phyloP scores from a whole-genome alignment of 1,140 invertebrate genomes.

The Drosophila obscura region DNA sequence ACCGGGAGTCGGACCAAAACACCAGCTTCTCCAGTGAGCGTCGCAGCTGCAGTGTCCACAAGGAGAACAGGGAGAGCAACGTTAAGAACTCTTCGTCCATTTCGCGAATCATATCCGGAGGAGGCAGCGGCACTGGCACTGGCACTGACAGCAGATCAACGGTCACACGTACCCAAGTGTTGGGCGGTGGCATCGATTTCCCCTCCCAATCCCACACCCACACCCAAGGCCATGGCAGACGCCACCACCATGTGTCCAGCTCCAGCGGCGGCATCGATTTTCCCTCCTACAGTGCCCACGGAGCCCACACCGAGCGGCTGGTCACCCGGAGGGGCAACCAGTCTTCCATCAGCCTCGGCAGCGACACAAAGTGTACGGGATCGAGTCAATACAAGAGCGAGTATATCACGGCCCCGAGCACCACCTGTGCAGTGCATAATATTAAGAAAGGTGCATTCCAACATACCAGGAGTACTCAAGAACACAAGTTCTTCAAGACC shows the following conservation, averaged over 20 bases:
- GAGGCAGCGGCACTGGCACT: constrained; percentile 22
- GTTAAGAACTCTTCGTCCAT: constrained; percentile 58
- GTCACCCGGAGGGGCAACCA: constrained; percentile 87
- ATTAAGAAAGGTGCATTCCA: constrained; percentile 91
- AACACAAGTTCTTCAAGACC: constrained; percentile 92
- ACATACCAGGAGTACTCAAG: constrained; percentile 91
- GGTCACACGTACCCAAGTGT: constrained; percentile 87
- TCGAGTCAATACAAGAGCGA: constrained; percentile 91
- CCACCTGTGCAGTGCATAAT: constrained; percentile 91
- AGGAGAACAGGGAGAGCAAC: constrained; percentile 84
- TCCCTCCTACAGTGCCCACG: constrained; percentile 57
- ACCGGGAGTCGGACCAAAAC: constrained; percentile 83
- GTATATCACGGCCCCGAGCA: constrained; percentile 87
- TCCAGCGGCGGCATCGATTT: constrained; percentile 69
- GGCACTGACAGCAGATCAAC: constrained; percentile 64
- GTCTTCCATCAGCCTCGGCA: constrained; percentile 89
- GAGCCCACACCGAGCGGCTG: constrained; percentile 78
- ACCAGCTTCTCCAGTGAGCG: constrained; percentile 85
- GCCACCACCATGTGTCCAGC: constrained; percentile 58
- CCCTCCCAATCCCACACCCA: constrained; percentile 88
- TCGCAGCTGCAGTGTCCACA: constrained; percentile 88
- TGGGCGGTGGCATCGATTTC: constrained; percentile 86
- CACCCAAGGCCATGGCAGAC: constrained; percentile 80
- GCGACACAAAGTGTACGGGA: constrained; percentile 84
- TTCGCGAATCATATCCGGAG: constrained; percentile 70